Conservation (phyloP, 2,797 vertebrate genomes). For the Falco columbarius region DNA sequence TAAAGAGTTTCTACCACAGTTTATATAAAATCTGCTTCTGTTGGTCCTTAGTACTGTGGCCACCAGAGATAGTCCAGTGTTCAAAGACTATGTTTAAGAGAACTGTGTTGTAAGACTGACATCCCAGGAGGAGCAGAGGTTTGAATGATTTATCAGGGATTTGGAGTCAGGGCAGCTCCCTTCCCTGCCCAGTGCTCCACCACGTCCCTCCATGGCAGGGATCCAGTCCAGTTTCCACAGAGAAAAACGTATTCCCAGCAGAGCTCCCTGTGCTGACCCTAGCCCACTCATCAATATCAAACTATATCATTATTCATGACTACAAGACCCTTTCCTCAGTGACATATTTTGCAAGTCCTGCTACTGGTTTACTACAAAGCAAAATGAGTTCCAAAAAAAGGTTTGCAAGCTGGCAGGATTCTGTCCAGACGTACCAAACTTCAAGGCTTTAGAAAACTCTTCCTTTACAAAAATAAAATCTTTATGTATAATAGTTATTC, state of each 20-base stretch:
- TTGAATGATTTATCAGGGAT: background rate
- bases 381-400: background rate
- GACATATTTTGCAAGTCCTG: background rate
- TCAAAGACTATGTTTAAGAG: background rate
- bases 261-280: background rate
- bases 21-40: background rate
- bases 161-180: background rate
- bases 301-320: background rate
- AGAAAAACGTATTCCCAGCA: background rate
- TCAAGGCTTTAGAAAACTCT: background rate
- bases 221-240: background rate
- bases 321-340: background rate
- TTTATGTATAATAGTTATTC: background rate
- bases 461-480: background rate
- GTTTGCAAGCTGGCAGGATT: background rate
- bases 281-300: background rate
- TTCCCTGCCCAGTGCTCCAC: rapidly evolving
- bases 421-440: background rate
- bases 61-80: background rate
- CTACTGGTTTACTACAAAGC: background rate
- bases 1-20: background rate
- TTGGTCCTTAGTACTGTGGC: background rate
- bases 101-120: background rate
- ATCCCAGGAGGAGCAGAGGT: rapidly evolving
- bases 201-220: background rate